Evolutionary conservation across 2,888 invertebrate species (phyloP).

Genomic region (Spisula subtruncata): DNA sequence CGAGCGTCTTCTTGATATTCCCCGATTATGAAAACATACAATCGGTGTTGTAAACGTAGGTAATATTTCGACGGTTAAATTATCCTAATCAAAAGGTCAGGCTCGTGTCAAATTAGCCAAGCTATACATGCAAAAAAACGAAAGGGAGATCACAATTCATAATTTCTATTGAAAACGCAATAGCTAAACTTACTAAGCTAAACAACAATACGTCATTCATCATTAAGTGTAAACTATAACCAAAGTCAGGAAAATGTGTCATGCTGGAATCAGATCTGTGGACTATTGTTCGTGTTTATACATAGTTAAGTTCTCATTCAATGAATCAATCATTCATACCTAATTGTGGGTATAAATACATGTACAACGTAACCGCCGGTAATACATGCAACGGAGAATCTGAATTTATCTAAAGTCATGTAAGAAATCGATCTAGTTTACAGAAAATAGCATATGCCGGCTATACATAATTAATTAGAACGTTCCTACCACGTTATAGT

Average conservation of each 20-base stretch:
- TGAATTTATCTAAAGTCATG: background rate
- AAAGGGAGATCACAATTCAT: too few relatives aligned
- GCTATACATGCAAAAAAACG: too few relatives aligned
- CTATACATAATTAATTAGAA: constrained; percentile 25
- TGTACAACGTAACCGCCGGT: background rate
- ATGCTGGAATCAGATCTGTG: background rate
- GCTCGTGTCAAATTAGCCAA: too few relatives aligned
- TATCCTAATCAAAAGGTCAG: too few relatives aligned
- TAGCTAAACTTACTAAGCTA: background rate
- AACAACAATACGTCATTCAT: background rate
- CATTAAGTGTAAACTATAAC: background rate
- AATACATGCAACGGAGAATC: background rate
- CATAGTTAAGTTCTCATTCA: background rate
- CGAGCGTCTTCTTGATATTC: too few relatives aligned
- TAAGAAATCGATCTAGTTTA: constrained; percentile 15
- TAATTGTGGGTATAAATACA: background rate
- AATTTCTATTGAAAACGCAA: too few relatives aligned
- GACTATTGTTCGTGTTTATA: background rate
- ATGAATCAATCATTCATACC: constrained; percentile 6
- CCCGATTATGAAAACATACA: too few relatives aligned
- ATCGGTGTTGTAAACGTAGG: too few relatives aligned
- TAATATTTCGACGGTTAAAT: too few relatives aligned
- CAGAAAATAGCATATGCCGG: constrained; percentile 13
- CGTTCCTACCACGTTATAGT: background rate
- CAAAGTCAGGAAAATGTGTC: background rate